phyloP scores from a whole-genome alignment of 2,888 invertebrate genomes.

The Erynnis tages region DNA sequence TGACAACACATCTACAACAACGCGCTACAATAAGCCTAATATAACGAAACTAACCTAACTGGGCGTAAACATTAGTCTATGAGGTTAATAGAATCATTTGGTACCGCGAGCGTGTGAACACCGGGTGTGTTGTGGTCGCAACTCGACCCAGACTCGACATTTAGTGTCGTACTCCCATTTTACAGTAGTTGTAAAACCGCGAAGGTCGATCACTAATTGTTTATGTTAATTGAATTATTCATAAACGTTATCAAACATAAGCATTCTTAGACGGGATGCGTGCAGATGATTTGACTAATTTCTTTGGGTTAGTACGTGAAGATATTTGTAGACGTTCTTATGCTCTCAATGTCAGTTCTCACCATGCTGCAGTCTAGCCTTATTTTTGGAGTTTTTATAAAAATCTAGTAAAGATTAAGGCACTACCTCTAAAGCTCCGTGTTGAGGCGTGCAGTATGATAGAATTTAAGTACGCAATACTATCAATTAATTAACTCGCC shows the following conservation, averaged over 20 bases:
- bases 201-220: slow-evolving; percentile 61
- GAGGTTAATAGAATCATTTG: slow-evolving; percentile 74
- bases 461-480: too few species aligned
- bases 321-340: too few species aligned
- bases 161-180: slow-evolving; percentile 67
- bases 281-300: slow-evolving; percentile 28
- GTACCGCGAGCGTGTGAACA: slow-evolving; percentile 54
- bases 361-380: too few species aligned
- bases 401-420: too few species aligned
- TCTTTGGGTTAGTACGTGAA: too few species aligned
- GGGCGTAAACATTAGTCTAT: too few species aligned
- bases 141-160: slow-evolving; percentile 63
- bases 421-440: too few species aligned
- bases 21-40: slow-evolving; percentile 18
- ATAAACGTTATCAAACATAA: slow-evolving; percentile 29
- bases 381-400: too few species aligned
- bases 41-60: slow-evolving; percentile 36
- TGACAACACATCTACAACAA: background rate
- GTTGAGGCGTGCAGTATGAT: too few species aligned
- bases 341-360: too few species aligned
- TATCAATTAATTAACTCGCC: too few species aligned
- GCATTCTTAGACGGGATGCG: slow-evolving; percentile 23
- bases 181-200: slow-evolving; percentile 62
- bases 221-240: slow-evolving; percentile 41
- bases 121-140: slow-evolving; percentile 52